Conservation (phyloP, 2,888 invertebrate genomes). For the Idaea biselata region DNA sequence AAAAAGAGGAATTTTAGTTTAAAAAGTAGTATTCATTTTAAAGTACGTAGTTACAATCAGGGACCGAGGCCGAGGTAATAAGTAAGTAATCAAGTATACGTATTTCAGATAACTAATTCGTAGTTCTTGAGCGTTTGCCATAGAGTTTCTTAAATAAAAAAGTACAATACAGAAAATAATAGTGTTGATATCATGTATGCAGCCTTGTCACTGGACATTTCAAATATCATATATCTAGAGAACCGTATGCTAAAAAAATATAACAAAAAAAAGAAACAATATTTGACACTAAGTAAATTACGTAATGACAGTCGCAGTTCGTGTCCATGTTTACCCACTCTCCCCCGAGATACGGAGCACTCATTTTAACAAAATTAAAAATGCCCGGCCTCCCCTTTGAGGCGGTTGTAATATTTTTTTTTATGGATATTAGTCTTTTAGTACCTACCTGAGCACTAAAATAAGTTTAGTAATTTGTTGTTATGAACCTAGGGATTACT, state of each 20-base stretch:
- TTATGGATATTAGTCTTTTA: slow-evolving; percentile 28
- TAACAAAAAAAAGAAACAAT: slow-evolving; percentile 14
- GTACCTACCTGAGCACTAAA: slow-evolving; percentile 22
- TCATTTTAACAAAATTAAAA: slow-evolving; percentile 74
- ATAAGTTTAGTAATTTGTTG: slow-evolving; percentile 12
- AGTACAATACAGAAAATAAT: no score
- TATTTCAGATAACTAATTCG: no score
- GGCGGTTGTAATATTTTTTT: slow-evolving; percentile 37
- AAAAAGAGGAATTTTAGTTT: no score
- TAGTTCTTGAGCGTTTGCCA: no score
- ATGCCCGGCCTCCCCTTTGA: slow-evolving; percentile 44
- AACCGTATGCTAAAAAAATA: not conserved
- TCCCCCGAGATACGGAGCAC: slow-evolving; percentile 62
- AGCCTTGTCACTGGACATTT: no score
- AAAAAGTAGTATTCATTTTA: no score
- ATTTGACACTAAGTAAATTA: slow-evolving; percentile 41
- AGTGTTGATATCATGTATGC: no score
- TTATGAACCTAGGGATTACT: not conserved
- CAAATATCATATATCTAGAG: not conserved
- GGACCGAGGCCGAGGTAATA: no score
- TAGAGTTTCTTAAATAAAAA: no score
- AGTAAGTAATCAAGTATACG: no score
- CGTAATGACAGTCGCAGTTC: slow-evolving; percentile 27
- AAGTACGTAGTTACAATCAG: no score
- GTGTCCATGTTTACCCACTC: slow-evolving; percentile 68